phyloP scores from a whole-genome alignment of 2,113 vertebrate genomes.

The Rhinichthys klamathensis region DNA sequence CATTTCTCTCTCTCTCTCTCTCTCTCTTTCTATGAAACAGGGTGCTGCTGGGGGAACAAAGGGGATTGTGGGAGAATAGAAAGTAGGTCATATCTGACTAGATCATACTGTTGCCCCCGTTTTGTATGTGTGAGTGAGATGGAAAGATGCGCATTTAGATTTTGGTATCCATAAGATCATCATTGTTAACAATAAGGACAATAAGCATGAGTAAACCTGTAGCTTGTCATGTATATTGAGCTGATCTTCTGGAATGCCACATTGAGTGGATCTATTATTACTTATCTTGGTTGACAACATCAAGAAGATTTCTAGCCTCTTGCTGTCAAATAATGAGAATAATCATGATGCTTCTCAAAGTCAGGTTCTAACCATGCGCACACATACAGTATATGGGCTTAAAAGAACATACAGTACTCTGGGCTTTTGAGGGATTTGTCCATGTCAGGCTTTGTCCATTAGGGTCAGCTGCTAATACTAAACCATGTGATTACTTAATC shows the following conservation, averaged over 20 bases:
- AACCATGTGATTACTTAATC: constrained; percentile 60
- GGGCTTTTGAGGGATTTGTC: constrained; percentile 56
- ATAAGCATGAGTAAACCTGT: neutral
- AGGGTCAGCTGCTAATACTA: constrained; percentile 60
- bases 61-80: constrained; percentile 67
- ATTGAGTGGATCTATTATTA: neutral
- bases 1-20: neutral
- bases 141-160: constrained; percentile 22
- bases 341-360: neutral
- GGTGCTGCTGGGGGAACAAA: constrained; percentile 68
- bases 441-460: constrained; percentile 50
- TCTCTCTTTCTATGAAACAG: constrained; percentile 29
- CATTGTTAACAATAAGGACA: neutral
- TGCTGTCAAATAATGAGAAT: neutral
- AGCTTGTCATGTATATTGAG: neutral
- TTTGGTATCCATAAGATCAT: constrained; percentile 37
- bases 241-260: neutral
- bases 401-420: constrained; percentile 34
- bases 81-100: constrained; percentile 75
- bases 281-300: neutral
- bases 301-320: neutral
- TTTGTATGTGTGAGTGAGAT: constrained; percentile 11
- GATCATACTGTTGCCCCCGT: constrained; percentile 37
- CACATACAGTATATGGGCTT: neutral
- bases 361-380: neutral